Base-by-base conservation (phyloP, 2,888 invertebrate species). In the Eupelmus urozonus region DNA sequence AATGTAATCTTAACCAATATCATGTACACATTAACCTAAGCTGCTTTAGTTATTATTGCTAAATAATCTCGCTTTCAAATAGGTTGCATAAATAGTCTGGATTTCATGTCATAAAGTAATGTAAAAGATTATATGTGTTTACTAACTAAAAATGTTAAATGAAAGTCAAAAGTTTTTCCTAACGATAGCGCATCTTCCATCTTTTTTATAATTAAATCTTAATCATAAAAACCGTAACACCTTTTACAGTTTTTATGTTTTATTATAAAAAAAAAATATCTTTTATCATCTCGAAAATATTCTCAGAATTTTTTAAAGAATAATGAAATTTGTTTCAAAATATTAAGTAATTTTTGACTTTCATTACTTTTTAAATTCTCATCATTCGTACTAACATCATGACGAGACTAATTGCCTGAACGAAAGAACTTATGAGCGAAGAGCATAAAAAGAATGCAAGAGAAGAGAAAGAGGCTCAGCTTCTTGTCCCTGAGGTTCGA, bases 81-180 rank as follows among this genome's bases (percentile, higher is more conserved):
- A 45, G 3, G 4, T 20, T 42, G 62, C 62, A 73, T 65, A 20
- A 27, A 29, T 23, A 53, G 16, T 45, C 51, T 40, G n/a, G 60
- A 71, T 9, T 60, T 16, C 20, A 20, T 34, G 20, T 55, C 40
- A 20, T 5, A 23, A 65, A 45, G 71, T 25, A 62, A 53, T 27
- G 13, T 20, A 60, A 16, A 62, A 25, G 11, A 69, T 65, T 71
- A 3, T 72, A 45, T 67, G 62, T 67, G 20, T 53, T 34, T 42
- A 72, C 60, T 79, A 76, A 72, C 72, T 55, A 13, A 57, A 75
- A 57, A 40, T 79, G 57, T 79, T 55, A 72, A 75, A 62, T 75
- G 75, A 75, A 75, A 60, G 49, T 45, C 62, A 62, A n/a, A 66
- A 34, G 9, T 34, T 34, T 34, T 34, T 34, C 9, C 34, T 34